Base-by-base conservation (phyloP, 2,113 vertebrate genomes). In the Lota lota region DNA sequence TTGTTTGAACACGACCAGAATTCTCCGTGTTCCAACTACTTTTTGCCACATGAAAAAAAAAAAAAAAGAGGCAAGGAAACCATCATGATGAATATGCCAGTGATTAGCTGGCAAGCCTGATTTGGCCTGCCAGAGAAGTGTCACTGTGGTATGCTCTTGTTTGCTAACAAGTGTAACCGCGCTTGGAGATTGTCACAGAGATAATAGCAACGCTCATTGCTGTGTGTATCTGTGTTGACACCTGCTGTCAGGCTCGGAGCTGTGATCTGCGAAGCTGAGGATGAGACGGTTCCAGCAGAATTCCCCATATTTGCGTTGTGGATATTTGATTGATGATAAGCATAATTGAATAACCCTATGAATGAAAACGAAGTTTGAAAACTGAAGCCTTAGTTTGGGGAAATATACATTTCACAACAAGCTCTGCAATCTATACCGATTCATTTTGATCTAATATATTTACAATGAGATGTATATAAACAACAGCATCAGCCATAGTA, bases 121-220 rank as follows among this genome's bases (percentile, higher is more conserved):
- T 33, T 65, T 87, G 84, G 86, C 78, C 20, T 50, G 67, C 72
- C 85, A 80, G 65, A 80, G 65, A 62, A 63, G 67, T 87, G 84
- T 88, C 85, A 81, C 54, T 72, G 68, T 75, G 83, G 87, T 83
- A 88, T 88, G 82, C 68, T 75, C 79, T 67, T 84, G 85, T 85
- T 86, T 86, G 78, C 76, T 63, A 81, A 76, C 81, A 62, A 80
- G 61, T 81, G 62, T 75, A 85, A 83, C 79, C 15, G 62, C 76
- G 24, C 66, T 81, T 24, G 47, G 51, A 77, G 71, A 79, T 68
- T 77, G 80, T 82, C 81, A 87, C 80, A 79, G 71, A 82, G 75
- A 87, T 80, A 83, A 83, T 80, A 72, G 67, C 14, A 66, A 69
- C 79, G 79, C 74, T 86, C 84, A 72, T 80, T 80, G 80, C 66